Evolutionary conservation across 2,113 vertebrate genomes (phyloP), one percentile per base, ranked within the genome.

Genomic region (Pyxicephalus adspersus): DNA sequence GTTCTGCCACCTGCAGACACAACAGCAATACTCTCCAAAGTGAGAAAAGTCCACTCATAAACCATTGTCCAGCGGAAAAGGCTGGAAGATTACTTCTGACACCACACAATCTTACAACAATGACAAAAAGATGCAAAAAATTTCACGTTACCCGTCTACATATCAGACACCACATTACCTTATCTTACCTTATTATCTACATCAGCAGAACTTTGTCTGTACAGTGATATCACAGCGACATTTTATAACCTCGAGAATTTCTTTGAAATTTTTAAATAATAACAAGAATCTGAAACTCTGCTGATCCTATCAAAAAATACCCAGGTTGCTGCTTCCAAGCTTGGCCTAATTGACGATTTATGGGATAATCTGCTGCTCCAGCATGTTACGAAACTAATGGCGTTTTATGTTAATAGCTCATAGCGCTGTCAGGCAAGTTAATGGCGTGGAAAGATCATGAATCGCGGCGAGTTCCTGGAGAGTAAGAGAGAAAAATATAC

Each of bases 281-380:
- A 52, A 60, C 29, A 79, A 70, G 64, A 45, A 67, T 34, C 4
- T 55, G 58, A 29, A 73, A 73, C 79, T 64, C 64, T 64, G 68
- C 67, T 81, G 68, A 81, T 73, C 67, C 38, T 26, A 23, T 64
- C 60, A 64, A 19, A 76, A 71, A 73, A 25, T 16, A 26, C 22
- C 50, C 67, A 64, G 58, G 77, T 72, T 73, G 58, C 68, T 26
- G 68, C 31, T 81, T 81, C 60, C 29, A 29, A 55, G 58, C 78
- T 68, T 50, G 63, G 64, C 72, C 68, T 81, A 73, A 81, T 73
- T 81, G 79, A 64, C 79, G 45, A 81, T 81, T 81, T 73, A 73
- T 81, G 57, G 68, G 38, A 64, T 81, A 81, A 73, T 73, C 57
- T 81, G 79, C 68, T 31, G 61, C 58, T 55, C 38, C 79, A 38